These are phyloP conservation scores for Pelusios castaneus DNA, from an alignment of 2,113 vertebrate species.

Conservation along the genomic window DNA sequence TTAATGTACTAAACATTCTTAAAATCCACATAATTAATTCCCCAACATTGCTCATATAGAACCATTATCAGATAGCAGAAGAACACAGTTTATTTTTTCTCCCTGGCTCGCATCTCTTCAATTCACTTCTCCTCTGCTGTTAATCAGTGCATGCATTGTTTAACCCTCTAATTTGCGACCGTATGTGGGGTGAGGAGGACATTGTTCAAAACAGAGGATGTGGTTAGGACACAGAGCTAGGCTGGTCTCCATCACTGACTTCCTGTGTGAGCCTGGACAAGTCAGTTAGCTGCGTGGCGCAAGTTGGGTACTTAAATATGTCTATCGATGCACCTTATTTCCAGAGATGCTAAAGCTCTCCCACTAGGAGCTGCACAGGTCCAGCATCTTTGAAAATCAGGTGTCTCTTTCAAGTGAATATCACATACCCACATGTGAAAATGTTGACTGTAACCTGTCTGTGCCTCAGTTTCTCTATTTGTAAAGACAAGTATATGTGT, in stretches of 20 bases:
- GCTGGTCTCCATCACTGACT: neutral
- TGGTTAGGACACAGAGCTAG: too few species aligned
- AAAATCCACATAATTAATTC: constrained; percentile 62
- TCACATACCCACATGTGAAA: neutral
- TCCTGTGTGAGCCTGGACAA: constrained; percentile 15
- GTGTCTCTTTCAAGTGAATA: neutral
- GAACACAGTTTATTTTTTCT: constrained; percentile 37
- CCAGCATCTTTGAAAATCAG: neutral
- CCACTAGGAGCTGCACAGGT: neutral
- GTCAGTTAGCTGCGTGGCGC: neutral
- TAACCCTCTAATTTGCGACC: constrained; percentile 25
- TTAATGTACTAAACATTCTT: constrained; percentile 60
- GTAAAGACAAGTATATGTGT: neutral
- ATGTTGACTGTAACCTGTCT: neutral
- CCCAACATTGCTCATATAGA: constrained; percentile 60
- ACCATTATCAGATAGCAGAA: constrained; percentile 62
- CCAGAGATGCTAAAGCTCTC: neutral
- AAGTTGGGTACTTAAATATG: neutral
- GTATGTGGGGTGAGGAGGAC: neutral
- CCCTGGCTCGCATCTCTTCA: constrained; percentile 56
- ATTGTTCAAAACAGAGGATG: neutral
- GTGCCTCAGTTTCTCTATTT: neutral
- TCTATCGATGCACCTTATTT: neutral
- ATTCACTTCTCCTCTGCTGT: constrained; percentile 41
- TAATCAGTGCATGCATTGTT: constrained; percentile 59